Conservation (phyloP, 2,888 invertebrate species). For the Panzeria rudis region DNA sequence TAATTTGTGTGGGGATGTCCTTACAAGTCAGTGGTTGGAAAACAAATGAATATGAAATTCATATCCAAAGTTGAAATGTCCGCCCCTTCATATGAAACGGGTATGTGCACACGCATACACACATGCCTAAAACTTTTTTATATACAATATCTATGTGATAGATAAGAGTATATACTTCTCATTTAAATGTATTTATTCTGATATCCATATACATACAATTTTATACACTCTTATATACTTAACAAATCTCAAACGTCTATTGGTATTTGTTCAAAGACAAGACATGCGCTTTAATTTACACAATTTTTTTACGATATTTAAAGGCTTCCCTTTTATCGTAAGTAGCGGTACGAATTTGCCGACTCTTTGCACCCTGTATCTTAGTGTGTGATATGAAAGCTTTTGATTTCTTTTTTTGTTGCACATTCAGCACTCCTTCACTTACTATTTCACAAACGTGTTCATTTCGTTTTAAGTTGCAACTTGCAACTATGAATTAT, state of each 20-base stretch:
- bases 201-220: background rate
- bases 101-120: constrained; percentile 1
- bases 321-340: constrained; percentile 73
- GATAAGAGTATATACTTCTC: background rate
- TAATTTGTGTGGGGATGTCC: constrained; percentile 9
- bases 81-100: constrained; percentile 56
- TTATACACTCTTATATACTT: constrained; percentile 42
- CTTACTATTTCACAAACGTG: background rate
- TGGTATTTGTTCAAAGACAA: constrained; percentile 59
- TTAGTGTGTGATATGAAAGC: constrained; percentile 18
- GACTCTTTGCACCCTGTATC: constrained; percentile 18
- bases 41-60: constrained; percentile 29
- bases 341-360: constrained; percentile 36
- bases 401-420: constrained; percentile 2
- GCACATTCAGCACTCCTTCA: constrained; percentile 6
- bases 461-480: constrained; percentile 9
- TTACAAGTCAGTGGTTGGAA: constrained; percentile 25
- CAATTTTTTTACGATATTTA: constrained; percentile 56
- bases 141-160: background rate
- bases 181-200: background rate
- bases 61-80: constrained; percentile 45
- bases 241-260: constrained; percentile 54
- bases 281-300: constrained; percentile 57
- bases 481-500: background rate
- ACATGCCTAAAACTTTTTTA: background rate